Base-by-base conservation (phyloP, 2,797 vertebrate genomes). In the Tragopan temminckii region DNA sequence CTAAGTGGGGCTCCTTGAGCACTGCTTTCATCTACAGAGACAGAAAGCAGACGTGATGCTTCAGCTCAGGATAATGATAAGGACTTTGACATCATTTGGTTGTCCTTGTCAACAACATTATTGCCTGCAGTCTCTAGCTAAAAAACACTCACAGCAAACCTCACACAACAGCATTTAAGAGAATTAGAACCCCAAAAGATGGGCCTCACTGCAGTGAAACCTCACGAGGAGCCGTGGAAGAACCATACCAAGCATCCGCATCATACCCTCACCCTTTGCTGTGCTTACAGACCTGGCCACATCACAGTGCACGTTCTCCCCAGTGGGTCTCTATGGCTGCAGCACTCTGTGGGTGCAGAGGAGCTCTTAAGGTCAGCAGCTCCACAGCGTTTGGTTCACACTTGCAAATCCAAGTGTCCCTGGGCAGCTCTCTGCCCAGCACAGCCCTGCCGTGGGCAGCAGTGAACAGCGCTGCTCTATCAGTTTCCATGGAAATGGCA, bases 401-500 rank as follows among this genome's bases (percentile, higher is more conserved):
- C 63, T 91, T 63, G 29, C 2, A 10, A 59, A 81, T 80, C 50
- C 66, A 50, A 85, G 74, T 64, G 46, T 40, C 12, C 75, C 63
- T 4, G 19, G 59, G 66, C 48, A 74, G 74, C 61, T 85, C 81
- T 63, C 59, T 64, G 24, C 35, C 35, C 77, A 50, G 80, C 36
- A 45, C 66, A 62, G 87, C 74, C 89, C 62, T 8, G 31, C 81
- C 94, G 90, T 90, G 80, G 79, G 94, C 96, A 64, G 71, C 36
- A 71, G 33, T 85, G 75, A 80, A 72, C 46, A 33, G 29, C 16
- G 4, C 38, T 85, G 94, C 89, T 78, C 63, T 57, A 78, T 38
- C 89, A 70, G 97, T 98, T 97, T 96, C 97, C 96, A 97, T 95
- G 96, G 97, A 97, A 97, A 97, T 94, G 57, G 88, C 86, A 94